A percentile compares a stretch with the other conserved stretches of the same genome.
phyloP scores from a whole-genome alignment of 2,113 vertebrate species.

The Theristicus caerulescens region DNA sequence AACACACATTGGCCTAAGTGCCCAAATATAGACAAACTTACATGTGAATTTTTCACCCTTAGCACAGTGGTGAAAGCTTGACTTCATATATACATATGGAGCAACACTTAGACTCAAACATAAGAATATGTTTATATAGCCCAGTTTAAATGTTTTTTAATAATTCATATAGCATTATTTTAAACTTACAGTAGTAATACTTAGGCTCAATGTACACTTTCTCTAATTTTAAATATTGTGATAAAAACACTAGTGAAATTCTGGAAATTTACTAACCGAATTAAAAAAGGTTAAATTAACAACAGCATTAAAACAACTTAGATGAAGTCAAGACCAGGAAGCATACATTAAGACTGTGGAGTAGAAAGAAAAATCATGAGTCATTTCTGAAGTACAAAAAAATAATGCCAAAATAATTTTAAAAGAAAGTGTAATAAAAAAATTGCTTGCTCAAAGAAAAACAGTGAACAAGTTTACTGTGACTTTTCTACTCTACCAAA shows the following conservation, averaged over 20 bases:
- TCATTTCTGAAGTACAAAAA: background rate
- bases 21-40: background rate
- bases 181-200: background rate
- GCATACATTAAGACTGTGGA: background rate
- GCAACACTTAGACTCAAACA: background rate
- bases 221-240: background rate
- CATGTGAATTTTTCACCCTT: background rate
- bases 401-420: background rate
- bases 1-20: background rate
- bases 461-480: background rate
- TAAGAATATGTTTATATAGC: background rate
- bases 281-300: background rate
- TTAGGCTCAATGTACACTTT: background rate
- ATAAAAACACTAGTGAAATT: background rate
- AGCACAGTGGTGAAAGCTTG: background rate
- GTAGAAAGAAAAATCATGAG: background rate
- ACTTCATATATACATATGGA: background rate
- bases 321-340: background rate
- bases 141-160: background rate
- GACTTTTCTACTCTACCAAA: background rate
- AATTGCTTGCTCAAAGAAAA: background rate
- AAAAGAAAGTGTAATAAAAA: background rate
- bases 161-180: background rate
- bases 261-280: background rate
- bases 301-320: background rate